These are phyloP conservation scores for Gulo gulo DNA, from an alignment of 2,113 vertebrate species.

Conservation along the genomic window DNA sequence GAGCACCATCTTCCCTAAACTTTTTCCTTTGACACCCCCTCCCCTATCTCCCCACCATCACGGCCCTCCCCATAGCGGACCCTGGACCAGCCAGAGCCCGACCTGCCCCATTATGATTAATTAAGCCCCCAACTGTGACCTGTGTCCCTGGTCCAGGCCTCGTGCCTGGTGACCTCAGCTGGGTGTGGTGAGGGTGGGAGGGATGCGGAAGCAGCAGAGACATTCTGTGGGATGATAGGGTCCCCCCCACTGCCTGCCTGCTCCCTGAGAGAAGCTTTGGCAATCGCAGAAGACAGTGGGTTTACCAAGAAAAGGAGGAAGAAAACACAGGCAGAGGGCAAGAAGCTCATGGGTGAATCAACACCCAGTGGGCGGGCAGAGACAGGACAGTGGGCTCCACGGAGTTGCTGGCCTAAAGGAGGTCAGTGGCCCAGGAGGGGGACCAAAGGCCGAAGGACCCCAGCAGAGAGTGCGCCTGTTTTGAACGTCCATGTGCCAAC, in stretches of 20 bases:
- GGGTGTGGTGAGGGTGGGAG: neutral
- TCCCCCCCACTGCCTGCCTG: neutral
- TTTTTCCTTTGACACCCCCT: neutral
- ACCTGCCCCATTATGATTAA: neutral
- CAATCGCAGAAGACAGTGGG: slow-evolving; percentile 45
- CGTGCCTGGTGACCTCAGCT: slow-evolving; percentile 51
- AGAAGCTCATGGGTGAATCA: slow-evolving; percentile 17
- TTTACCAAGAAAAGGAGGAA: slow-evolving; percentile 73
- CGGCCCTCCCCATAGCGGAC: neutral
- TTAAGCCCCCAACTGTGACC: neutral
- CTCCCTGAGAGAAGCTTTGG: slow-evolving; percentile 39
- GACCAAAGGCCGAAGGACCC: neutral
- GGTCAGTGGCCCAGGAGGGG: neutral
- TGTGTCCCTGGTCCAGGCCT: neutral
- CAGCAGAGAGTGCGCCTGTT: neutral
- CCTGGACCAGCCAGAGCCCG: neutral
- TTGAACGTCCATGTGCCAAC: neutral
- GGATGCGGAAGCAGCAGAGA: slow-evolving; percentile 9
- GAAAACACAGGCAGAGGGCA: slow-evolving; percentile 16
- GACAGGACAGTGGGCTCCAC: neutral
- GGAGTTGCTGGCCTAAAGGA: neutral
- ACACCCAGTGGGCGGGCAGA: neutral
- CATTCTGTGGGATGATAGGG: neutral
- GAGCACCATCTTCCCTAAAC: fast-evolving
- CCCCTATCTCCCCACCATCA: neutral